Base-by-base conservation (phyloP, 1,140 invertebrate genomes). In the Camponotus floridanus region DNA sequence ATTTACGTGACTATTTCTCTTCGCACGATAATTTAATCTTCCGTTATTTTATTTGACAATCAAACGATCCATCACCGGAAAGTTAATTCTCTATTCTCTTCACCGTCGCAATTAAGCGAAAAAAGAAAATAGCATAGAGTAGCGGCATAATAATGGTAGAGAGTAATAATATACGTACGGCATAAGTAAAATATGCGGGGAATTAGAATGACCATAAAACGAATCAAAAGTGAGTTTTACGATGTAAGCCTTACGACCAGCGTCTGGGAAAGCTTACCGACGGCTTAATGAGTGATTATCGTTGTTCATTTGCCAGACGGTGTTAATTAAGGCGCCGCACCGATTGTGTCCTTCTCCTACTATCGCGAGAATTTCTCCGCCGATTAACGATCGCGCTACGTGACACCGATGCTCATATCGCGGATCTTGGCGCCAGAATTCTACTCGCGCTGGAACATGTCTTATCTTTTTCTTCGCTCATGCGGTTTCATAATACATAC, bases 351-450 rank as follows among this genome's bases (percentile, higher is more conserved):
- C 26, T 26, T 42, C 79, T 83, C 62, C 67, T 21, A 0, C 39
- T n/a, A 21, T 33, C 13, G 36, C 68, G 79, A 36, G 79, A 73
- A 81, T 81, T 48, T 48, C 39, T 39, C 2, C n/a, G 55, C 18
- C 55, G 79, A 74, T 73, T 73, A 81, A 81, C 21, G 78, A 81
- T 71, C 64, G 7, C 31, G 26, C 31, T 48, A 67, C 21, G 65
- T 21, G 55, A 83, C 39, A 61, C 36, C 67, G 67, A 71, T 36
- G 15, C 26, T 18, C 39, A 7, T 83, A 74, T 73, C 55, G 79
- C 79, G 39, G 55, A 83, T 83, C 79, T 83, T 62, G 79, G 55
- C 79, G 68, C 68, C 68, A 83, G 79, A 83, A 73, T 81, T 81
- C 55, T 31, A 57, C 36, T 48, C 65, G 68, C n/a, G 31, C 15